Conservation (phyloP, 2,888 invertebrate genomes). For the Xestia xanthographa region DNA sequence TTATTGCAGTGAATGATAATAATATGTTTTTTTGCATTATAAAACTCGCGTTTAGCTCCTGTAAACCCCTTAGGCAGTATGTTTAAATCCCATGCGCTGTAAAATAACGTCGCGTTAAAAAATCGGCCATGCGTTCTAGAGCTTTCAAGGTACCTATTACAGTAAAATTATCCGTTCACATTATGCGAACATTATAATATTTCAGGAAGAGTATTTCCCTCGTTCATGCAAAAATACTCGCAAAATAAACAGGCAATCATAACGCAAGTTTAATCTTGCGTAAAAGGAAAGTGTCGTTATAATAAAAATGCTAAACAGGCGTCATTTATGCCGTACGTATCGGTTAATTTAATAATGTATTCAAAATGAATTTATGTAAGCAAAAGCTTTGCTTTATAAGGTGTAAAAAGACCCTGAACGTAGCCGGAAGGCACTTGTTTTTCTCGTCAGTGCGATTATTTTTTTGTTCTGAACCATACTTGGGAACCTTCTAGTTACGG, state of each 20-base stretch:
- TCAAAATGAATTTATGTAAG: not conserved
- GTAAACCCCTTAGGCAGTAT: not conserved
- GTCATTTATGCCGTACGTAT: slow-evolving; percentile 31
- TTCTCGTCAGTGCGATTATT: too few species aligned
- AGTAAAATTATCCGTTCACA: not conserved
- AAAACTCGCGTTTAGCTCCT: too few species aligned
- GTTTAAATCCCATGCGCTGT: not conserved
- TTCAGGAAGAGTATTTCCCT: not conserved
- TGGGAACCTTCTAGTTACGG: too few species aligned
- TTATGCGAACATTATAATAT: not conserved
- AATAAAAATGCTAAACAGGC: slow-evolving; percentile 78
- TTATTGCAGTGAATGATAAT: too few species aligned
- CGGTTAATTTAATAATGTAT: slow-evolving; percentile 37
- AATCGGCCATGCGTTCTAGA: not conserved
- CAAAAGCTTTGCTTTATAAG: slow-evolving; percentile 3
- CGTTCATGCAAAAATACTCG: not conserved
- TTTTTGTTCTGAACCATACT: too few species aligned
- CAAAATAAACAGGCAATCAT: slow-evolving; percentile 33
- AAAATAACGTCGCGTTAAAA: not conserved
- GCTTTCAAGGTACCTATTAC: not conserved
- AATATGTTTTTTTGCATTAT: too few species aligned
- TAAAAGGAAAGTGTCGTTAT: slow-evolving; percentile 67
- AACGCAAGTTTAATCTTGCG: slow-evolving; percentile 41
- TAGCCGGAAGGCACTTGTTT: too few species aligned
- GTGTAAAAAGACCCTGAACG: too few species aligned